Percentiles rank a stretch among this genome's conserved stretches.
Evolutionary conservation across 2,888 invertebrate species (phyloP).

Genomic region (Cephus pygmeus): DNA sequence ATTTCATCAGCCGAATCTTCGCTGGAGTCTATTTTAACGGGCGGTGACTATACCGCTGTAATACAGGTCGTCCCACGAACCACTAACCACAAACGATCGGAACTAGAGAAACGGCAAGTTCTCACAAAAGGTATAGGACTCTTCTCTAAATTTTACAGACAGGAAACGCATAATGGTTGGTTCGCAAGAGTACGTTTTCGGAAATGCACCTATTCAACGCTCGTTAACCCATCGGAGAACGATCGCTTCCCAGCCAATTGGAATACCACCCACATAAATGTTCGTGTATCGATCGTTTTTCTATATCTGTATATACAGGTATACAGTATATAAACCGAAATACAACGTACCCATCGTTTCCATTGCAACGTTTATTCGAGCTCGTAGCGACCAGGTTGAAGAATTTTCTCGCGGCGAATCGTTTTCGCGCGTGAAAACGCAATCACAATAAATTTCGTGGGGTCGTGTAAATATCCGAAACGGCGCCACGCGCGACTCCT

Average conservation of each 20-base stretch:
- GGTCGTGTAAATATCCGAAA: constrained; percentile 45
- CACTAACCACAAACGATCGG: constrained; percentile 56
- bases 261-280: not conserved
- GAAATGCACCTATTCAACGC: not conserved
- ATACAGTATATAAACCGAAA: not conserved
- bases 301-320: not conserved
- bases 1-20: not conserved
- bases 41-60: not conserved
- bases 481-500: not conserved
- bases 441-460: constrained; percentile 53
- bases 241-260: not conserved
- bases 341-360: not conserved
- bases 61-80: not conserved
- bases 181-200: not conserved
- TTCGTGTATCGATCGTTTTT: not conserved
- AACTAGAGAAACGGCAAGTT: constrained; percentile 47
- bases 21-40: not conserved
- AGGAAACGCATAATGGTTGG: constrained; percentile 29
- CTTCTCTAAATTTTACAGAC: constrained; percentile 27
- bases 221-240: not conserved
- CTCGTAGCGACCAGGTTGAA: not conserved
- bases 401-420: not conserved
- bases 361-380: not conserved
- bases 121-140: not conserved
- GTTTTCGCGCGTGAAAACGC: constrained; percentile 30